These are phyloP conservation scores for Ctenopoma multispine DNA, from an alignment of 2,797 vertebrate species.

Conservation along the genomic window DNA sequence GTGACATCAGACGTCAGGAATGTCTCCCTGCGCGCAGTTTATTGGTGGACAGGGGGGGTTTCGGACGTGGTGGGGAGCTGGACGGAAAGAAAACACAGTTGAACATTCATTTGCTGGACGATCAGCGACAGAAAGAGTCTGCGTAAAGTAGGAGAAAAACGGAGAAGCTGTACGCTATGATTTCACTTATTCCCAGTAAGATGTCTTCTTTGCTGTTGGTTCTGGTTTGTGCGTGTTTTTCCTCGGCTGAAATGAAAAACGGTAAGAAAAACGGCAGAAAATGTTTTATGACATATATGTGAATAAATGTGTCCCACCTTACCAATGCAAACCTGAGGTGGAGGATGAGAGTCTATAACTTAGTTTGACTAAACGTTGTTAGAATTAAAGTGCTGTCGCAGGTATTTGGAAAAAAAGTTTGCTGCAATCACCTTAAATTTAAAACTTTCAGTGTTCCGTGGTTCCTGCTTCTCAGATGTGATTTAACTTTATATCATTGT, in stretches of 20 bases:
- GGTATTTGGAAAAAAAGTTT: no score
- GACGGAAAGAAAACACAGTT: background rate
- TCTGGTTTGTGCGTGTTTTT: background rate
- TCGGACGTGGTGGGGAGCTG: background rate
- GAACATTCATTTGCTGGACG: background rate
- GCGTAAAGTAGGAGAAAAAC: background rate
- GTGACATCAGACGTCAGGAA: slow-evolving; percentile 10
- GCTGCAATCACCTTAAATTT: no score
- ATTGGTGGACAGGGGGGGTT: background rate
- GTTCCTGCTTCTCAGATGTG: no score
- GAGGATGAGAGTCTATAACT: no score
- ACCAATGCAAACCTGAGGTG: no score
- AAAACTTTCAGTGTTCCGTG: no score
- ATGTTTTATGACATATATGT: no score
- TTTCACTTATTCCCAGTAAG: background rate
- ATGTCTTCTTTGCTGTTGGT: slow-evolving; percentile 42
- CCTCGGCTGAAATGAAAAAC: background rate
- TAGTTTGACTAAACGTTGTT: no score
- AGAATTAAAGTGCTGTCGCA: no score
- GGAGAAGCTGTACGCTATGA: background rate
- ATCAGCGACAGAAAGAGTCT: background rate
- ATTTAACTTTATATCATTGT: no score
- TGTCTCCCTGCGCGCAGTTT: background rate
- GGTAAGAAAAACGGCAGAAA: slow-evolving; percentile 50
- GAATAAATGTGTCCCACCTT: no score